phyloP scores from a whole-genome alignment of 1,140 invertebrate species.

The Drosophila equinoxialis region DNA sequence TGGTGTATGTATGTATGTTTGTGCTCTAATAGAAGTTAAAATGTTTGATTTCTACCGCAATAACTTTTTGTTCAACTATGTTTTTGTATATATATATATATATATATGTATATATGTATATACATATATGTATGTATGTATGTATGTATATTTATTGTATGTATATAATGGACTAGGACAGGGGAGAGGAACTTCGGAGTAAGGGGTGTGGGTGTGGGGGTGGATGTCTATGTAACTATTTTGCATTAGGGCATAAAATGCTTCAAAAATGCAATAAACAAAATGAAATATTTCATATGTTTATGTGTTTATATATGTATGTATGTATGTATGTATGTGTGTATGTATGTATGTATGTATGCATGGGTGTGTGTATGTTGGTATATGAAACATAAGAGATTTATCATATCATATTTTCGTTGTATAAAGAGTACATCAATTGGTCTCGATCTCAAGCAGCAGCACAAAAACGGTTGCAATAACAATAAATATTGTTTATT shows the following conservation, averaged over 20 bases:
- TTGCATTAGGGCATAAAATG: conserved; percentile 5
- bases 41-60: conserved; percentile 70
- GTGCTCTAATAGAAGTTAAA: conserved; percentile 76
- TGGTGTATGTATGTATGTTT: conserved; percentile 28
- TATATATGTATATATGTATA: conserved; percentile 25
- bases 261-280: conserved; percentile 6
- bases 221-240: neutral
- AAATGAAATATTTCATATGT: conserved; percentile 1
- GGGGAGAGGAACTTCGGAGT: neutral
- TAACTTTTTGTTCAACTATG: conserved; percentile 68
- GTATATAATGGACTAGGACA: conserved; percentile 38
- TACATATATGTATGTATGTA: conserved; percentile 19
- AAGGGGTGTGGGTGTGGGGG: neutral
- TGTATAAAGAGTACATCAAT: conserved; percentile 79
- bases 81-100: conserved; percentile 21
- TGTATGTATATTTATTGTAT: conserved; percentile 19
- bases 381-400: conserved; percentile 72
- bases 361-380: conserved; percentile 27
- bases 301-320: conserved; percentile 17
- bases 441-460: conserved; percentile 76
- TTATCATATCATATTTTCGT: conserved; percentile 44
- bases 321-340: conserved; percentile 20
- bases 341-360: conserved; percentile 35
- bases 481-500: conserved; percentile 53
- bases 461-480: conserved; percentile 76